phyloP scores from a whole-genome alignment of 2,797 vertebrate species.

The Heterohyrax brucei region DNA sequence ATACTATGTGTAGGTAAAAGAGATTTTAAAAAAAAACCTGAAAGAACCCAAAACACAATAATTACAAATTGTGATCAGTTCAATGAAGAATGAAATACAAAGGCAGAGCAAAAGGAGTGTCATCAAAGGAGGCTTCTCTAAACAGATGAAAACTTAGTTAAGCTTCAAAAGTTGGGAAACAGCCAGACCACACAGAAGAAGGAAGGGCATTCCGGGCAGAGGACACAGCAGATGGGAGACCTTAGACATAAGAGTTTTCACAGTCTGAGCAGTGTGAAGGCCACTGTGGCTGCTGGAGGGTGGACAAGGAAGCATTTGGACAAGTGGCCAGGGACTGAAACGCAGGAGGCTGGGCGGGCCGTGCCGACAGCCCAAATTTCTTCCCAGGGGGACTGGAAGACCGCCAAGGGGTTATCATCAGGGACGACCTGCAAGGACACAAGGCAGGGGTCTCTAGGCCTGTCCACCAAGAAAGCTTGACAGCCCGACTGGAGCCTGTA shows the following conservation, averaged over 20 bases:
- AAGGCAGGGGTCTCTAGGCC: neutral
- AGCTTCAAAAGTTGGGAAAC: neutral
- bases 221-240: neutral
- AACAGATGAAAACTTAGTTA: neutral
- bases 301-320: neutral
- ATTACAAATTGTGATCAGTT: neutral
- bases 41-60: neutral
- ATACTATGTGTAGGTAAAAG: neutral
- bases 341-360: rapidly evolving
- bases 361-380: neutral
- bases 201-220: neutral
- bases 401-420: neutral
- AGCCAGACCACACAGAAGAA: neutral
- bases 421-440: rapidly evolving
- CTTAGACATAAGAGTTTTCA: neutral
- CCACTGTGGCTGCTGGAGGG: rapidly evolving
- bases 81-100: neutral
- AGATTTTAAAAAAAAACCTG: neutral
- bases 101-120: neutral
- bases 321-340: neutral
- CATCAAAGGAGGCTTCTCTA: neutral
- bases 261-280: neutral
- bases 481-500: neutral
- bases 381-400: neutral
- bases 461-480: neutral